Evolutionary conservation across 1,140 invertebrate species (phyloP).

Genomic region (Apocrypta bakeri): DNA sequence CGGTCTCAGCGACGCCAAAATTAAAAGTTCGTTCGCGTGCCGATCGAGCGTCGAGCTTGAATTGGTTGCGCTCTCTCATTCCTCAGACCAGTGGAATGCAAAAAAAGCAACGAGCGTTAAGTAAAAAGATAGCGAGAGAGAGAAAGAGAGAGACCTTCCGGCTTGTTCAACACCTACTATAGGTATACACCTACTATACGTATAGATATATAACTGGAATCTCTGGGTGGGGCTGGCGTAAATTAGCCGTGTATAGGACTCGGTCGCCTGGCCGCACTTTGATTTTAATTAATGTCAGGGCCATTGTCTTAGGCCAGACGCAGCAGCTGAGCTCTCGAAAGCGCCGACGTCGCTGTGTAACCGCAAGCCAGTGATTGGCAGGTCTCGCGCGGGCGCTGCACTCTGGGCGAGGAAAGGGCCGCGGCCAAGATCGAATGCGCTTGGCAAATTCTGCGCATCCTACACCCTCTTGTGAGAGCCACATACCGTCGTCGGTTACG

Average conservation of each 20-base stretch:
- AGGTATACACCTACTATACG: no score
- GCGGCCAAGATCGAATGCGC: background rate
- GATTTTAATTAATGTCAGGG: slow-evolving; percentile 53
- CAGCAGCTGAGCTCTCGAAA: slow-evolving; percentile 6
- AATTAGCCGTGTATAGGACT: slow-evolving; percentile 35
- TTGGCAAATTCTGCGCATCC: slow-evolving; percentile 31
- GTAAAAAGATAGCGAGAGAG: background rate
- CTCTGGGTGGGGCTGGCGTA: background rate
- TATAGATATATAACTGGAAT: background rate
- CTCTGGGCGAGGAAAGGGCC: background rate
- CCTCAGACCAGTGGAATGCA: slow-evolving; percentile 17
- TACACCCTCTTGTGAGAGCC: slow-evolving; percentile 7
- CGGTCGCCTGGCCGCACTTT: slow-evolving; percentile 30
- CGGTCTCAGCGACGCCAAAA: slow-evolving; percentile 34
- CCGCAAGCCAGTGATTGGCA: slow-evolving; percentile 49
- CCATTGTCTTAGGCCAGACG: slow-evolving; percentile 28
- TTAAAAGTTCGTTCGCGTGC: slow-evolving; percentile 44
- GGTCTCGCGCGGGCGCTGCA: background rate
- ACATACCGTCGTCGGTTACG: background rate
- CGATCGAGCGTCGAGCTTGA: slow-evolving; percentile 28
- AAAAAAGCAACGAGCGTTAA: background rate
- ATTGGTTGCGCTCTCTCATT: background rate
- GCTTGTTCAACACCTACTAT: no score
- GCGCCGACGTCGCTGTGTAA: background rate
- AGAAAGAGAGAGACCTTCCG: background rate